Percentiles rank a stretch among this genome's conserved stretches.
Evolutionary conservation across 1,140 invertebrate species (phyloP).

Genomic region (Battus philenor): DNA sequence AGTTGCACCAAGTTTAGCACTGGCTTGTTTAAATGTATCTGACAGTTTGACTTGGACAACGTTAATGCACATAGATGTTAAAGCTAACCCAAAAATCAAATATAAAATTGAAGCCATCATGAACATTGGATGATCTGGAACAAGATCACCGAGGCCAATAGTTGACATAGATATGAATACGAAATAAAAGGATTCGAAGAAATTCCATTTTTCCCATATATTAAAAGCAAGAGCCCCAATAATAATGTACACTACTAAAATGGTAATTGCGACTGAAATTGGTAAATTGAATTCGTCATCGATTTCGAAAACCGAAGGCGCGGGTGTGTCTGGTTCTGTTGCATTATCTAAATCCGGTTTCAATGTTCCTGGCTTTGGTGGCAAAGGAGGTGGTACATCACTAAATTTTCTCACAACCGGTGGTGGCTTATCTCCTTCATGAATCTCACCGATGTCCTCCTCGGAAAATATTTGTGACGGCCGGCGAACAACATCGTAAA

Average conservation of each 20-base stretch:
- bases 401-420: slow-evolving; percentile 43
- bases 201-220: slow-evolving; percentile 88
- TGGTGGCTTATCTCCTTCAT: slow-evolving; percentile 29
- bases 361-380: slow-evolving; percentile 51
- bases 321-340: slow-evolving; percentile 81
- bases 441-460: slow-evolving; percentile 50
- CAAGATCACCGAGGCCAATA: slow-evolving; percentile 93
- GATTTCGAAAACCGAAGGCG: slow-evolving; percentile 82
- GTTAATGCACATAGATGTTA: slow-evolving; percentile 98
- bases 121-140: slow-evolving; percentile 91
- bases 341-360: slow-evolving; percentile 43
- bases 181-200: slow-evolving; percentile 95
- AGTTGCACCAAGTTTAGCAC: slow-evolving; percentile 89
- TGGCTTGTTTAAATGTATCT: slow-evolving; percentile 89
- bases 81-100: slow-evolving; percentile 93
- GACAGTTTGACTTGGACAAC: slow-evolving; percentile 92
- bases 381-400: slow-evolving; percentile 57
- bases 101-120: slow-evolving; percentile 96
- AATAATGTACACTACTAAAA: slow-evolving; percentile 90
- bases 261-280: slow-evolving; percentile 88
- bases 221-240: slow-evolving; percentile 87
- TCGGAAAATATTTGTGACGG: slow-evolving; percentile 82
- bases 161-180: slow-evolving; percentile 97
- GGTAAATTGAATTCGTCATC: slow-evolving; percentile 97
- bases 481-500: slow-evolving; percentile 85